A percentile compares a stretch with the other conserved stretches of the same genome.
These are phyloP conservation scores for Drosophila nr. perissopoda DNA, from an alignment of 2,888 invertebrate species.

Conservation along the genomic window DNA sequence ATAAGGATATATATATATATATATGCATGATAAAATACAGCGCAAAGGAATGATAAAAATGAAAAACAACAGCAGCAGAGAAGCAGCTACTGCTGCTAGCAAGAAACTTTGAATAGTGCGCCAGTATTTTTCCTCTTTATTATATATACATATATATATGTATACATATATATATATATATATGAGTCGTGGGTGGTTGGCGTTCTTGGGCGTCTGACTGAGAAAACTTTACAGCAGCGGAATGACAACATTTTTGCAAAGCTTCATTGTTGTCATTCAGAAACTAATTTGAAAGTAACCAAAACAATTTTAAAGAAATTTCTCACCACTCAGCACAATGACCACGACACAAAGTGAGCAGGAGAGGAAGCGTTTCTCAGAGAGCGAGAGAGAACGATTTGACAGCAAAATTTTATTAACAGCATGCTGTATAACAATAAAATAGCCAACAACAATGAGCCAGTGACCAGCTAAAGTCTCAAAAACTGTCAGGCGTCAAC, in stretches of 20 bases:
- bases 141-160: neutral
- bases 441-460: constrained; percentile 40
- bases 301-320: constrained; percentile 82
- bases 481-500: constrained; percentile 50
- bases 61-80: constrained; percentile 51
- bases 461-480: constrained; percentile 53
- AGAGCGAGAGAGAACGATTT: constrained; percentile 13
- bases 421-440: constrained; percentile 76
- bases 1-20: constrained; percentile 17
- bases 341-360: constrained; percentile 17
- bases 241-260: constrained; percentile 82
- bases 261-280: constrained; percentile 79
- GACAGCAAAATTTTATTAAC: constrained; percentile 80
- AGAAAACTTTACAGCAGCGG: constrained; percentile 76
- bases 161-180: neutral
- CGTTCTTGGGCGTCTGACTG: constrained; percentile 16
- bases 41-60: constrained; percentile 57
- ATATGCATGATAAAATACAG: constrained; percentile 54
- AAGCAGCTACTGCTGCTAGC: constrained; percentile 29
- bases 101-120: constrained; percentile 73
- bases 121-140: constrained; percentile 17
- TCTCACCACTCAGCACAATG: constrained; percentile 67
- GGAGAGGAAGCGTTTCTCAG: constrained; percentile 2
- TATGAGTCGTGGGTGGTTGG: neutral
- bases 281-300: constrained; percentile 83